Conservation (phyloP, 2,113 vertebrate species). For the Cheirogaleus medius region DNA sequence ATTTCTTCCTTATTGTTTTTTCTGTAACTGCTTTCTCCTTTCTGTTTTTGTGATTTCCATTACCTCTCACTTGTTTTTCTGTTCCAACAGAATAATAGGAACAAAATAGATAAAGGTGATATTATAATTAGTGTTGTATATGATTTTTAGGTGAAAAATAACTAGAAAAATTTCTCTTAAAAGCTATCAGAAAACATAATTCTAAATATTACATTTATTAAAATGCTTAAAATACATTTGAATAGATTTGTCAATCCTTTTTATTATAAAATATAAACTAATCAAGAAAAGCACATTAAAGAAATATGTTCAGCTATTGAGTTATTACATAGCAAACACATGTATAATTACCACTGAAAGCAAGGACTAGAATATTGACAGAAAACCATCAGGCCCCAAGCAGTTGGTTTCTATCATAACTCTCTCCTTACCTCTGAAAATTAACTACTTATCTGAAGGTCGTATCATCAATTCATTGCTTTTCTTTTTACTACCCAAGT, state of each 20-base stretch:
- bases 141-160: not conserved
- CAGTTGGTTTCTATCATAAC: not conserved
- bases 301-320: not conserved
- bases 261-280: not conserved
- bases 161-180: not conserved
- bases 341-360: not conserved
- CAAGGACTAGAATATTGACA: not conserved
- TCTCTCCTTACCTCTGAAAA: not conserved
- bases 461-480: not conserved
- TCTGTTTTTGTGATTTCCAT: too few relatives aligned
- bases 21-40: too few relatives aligned
- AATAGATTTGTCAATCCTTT: not conserved
- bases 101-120: not conserved
- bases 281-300: too few relatives aligned
- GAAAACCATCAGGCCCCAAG: fast-evolving
- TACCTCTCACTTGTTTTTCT: not conserved
- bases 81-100: not conserved
- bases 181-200: not conserved
- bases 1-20: too few relatives aligned
- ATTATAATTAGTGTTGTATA: not conserved
- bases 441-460: not conserved
- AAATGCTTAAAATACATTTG: not conserved
- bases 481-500: not conserved
- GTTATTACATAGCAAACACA: not conserved
- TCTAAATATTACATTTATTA: not conserved